Evolutionary conservation across 2,797 vertebrate species (phyloP), one percentile per base, ranked within the genome.

Genomic region (Melanotaenia pygmaea): DNA sequence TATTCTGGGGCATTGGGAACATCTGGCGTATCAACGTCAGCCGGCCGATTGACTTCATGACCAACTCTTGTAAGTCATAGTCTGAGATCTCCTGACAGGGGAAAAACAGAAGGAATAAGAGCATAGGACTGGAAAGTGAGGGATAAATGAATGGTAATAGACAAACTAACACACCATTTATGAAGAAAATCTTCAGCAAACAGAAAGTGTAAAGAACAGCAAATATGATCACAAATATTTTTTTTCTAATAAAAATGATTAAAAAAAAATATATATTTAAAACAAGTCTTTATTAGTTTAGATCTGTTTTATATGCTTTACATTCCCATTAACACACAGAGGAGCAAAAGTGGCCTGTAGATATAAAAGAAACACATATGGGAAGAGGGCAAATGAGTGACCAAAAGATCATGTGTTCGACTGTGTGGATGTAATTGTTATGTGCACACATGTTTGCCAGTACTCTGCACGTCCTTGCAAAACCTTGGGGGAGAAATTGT

Each of bases 21-120:
- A 95, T 97, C 94, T 99, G 98, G 1, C 98, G 95, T 86, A 99
- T 95, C 88, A 99, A 89, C 4, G 98, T 99, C 89, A 99, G 89
- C 74, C 98, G 96, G 60, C 98, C 98, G 35, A 99, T 98, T 13
- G 98, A 99, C 92, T 97, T 98, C 94, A 97, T 95, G 76, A 99
- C 98, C 74, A 99, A 90, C 79, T 99, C 98, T 88, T 99, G 97
- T 67, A 99, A 92, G 64, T 99, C 97, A 72, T 94, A 91, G 83
- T 99, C 97, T 0, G 94, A 95, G 90, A 99, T 97, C 89, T 99
- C 98, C 98, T 99, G 80, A 64, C 90, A 91, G 32, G 45, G 30
- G 16, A 70, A 22, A 67, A 67, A 35, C 24, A 51, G 11, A 64
- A 38, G 53, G 32, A 45, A 60, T 43, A 5, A 26, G 24, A 38